These are phyloP conservation scores for Eupsilia transversa DNA, from an alignment of 2,888 invertebrate genomes.

Conservation along the genomic window DNA sequence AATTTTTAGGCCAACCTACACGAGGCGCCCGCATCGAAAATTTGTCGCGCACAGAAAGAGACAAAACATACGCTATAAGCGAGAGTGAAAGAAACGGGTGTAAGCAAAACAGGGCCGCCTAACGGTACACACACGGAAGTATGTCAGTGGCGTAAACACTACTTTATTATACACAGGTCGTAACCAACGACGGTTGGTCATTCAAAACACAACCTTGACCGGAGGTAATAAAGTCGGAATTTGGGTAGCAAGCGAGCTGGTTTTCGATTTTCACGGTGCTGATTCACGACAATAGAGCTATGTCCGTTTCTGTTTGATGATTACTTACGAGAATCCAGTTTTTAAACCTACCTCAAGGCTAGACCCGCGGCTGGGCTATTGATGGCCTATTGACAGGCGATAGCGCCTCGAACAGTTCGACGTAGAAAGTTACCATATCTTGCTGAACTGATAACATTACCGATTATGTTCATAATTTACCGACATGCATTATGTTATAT, in stretches of 20 bases:
- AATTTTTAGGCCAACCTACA: constrained; percentile 89
- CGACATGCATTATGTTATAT: neutral
- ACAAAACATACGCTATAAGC: constrained; percentile 77
- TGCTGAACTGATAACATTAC: constrained; percentile 6
- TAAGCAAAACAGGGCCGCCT: constrained; percentile 86
- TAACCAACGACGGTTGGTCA: constrained; percentile 73
- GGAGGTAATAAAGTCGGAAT: constrained; percentile 74
- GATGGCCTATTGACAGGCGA: constrained; percentile 51
- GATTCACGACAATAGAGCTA: constrained; percentile 87
- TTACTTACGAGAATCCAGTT: constrained; percentile 81
- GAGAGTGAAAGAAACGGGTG: constrained; percentile 88
- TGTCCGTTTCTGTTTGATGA: constrained; percentile 84
- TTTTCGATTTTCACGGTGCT: constrained; percentile 90
- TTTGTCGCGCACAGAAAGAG: constrained; percentile 87
- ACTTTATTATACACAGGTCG: constrained; percentile 77
- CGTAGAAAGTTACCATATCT: constrained; percentile 17
- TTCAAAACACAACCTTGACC: constrained; percentile 86
- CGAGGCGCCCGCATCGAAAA: constrained; percentile 88
- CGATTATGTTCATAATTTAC: constrained; percentile 19
- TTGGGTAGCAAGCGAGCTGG: constrained; percentile 73
- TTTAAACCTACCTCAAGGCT: constrained; percentile 89
- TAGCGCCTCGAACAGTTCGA: constrained; percentile 13
- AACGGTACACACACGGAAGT: constrained; percentile 90
- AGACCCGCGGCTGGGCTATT: constrained; percentile 60
- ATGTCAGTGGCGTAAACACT: constrained; percentile 89